A percentile compares a stretch with the other conserved stretches of the same genome.
Evolutionary conservation across 2,797 vertebrate genomes (phyloP).

Genomic region (Tachyglossus aculeatus): DNA sequence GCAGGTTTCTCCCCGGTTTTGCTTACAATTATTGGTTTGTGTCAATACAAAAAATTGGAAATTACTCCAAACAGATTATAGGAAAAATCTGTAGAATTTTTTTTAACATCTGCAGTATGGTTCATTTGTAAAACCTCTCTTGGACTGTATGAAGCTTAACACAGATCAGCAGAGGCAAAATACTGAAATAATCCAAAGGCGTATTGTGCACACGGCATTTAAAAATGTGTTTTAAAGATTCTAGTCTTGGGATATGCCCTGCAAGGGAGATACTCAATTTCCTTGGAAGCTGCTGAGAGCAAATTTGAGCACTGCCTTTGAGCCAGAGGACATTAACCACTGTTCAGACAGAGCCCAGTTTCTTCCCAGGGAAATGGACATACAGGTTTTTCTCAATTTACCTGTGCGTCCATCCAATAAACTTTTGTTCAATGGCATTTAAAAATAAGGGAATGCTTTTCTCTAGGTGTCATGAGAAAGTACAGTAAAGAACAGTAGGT

Average conservation of each 20-base stretch:
- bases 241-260: background rate
- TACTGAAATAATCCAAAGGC: background rate
- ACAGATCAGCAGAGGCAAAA: background rate
- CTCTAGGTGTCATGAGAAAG: no score
- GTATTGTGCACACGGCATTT: background rate
- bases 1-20: background rate
- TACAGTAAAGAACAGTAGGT: no score
- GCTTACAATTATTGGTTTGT: background rate
- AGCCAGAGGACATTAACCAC: no score
- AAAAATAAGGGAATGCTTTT: no score
- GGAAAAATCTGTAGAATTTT: background rate
- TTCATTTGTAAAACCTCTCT: conserved; percentile 16
- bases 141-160: conserved; percentile 1
- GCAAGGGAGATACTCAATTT: conserved; percentile 8
- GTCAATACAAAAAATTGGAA: conserved; percentile 27
- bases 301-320: no score
- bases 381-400: no score
- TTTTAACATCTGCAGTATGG: conserved; percentile 21
- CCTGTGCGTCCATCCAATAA: no score
- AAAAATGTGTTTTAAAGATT: background rate
- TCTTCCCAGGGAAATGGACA: no score
- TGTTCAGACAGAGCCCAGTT: no score
- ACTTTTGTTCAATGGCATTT: no score
- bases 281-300: conserved; percentile 8
- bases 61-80: background rate